Evolutionary conservation across 2,797 vertebrate genomes (phyloP), one percentile per base, ranked within the genome.

Genomic region (Melanotaenia nigrans): DNA sequence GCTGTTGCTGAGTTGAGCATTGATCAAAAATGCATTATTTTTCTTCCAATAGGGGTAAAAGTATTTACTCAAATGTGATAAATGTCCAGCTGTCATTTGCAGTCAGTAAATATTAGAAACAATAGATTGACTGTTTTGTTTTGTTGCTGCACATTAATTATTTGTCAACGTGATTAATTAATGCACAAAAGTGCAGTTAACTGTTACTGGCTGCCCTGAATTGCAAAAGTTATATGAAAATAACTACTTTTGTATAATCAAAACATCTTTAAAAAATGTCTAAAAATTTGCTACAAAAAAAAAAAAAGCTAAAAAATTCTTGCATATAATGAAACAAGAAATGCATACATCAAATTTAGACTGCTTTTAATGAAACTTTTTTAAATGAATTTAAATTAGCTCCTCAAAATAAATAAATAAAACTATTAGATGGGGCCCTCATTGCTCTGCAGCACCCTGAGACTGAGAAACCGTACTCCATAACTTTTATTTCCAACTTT

Each of bases 31-130:
- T 0, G 22, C 24, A 67, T 13, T 16, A 49, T 9, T 30, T 49
- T 36, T 49, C 18, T n/a, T 59, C n/a, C 64, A 72, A 38, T 49
- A 33, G 3, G 14, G 8, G 36, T 33, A n/a, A 45, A 35, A 58
- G 49, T 20, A 49, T 40, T n/a, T 1, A 54, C 35, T 28, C 8
- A 3, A 1, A 67, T 18, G 63, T 32, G 32, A 70, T 11, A 73
- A 74, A 54, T n/a, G n/a, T 58, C 28, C 24, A 61, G 35, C 25
- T 30, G 65, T 57, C 65, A 58, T 40, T 62, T 36, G 45, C 28
- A 4, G 54, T 54, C 20, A 71, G 65, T 56, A 76, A 74, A 77
- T 63, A 30, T 20, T 42, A 61, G 69, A 53, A 62, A 61, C 38
- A 71, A 64, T 61, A 38, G 36, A 61, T 36, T 24, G 63, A 22